Base-by-base conservation (phyloP, 2,113 vertebrate species). In the Leptodactylus fuscus region DNA sequence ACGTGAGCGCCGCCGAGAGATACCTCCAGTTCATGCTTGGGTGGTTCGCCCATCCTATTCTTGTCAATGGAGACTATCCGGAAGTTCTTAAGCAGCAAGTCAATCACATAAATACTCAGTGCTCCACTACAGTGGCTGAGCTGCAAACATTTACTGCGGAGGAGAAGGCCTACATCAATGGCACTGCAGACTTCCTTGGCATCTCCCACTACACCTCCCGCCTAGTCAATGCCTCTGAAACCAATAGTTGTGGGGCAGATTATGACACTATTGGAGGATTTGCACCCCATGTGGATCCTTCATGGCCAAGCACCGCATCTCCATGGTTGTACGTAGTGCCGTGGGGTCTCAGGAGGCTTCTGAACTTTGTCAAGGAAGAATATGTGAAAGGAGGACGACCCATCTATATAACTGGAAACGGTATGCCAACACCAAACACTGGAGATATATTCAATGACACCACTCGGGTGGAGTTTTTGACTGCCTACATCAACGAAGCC, bases 31-130 rank as follows among this genome's bases (percentile, higher is more conserved):
- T 97, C 89, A 98, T 96, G 96, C 92, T 99, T 46, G 98, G 98
- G 88, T 98, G 96, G 96, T 99, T 98, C 91, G 97, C 97, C 87
- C 96, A 99, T 88, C 97, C 98, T 5, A 82, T 99, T 88, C 97
- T 98, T 90, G 92, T 98, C 75, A 91, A 97, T 6, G 98, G 98
- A 16, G 95, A 98, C 91, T 99, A 99, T 87, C 95, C 97, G 16
- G 89, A 90, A n/a, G 1, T 88, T 20, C 90, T 98, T 70, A 97
- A 91, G 88, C 87, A 89, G 34, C 96, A 95, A 88, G 92, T 98
- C 12, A 92, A 93, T 48, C 88, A 91, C 70, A 92, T 93, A 82
- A 94, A 87, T 81, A 87, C 87, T 0, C 87, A 91, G 81, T 98
- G 97, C 87, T 48, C 90, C 29, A 3, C 4, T 0, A 48, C 89